These are phyloP conservation scores for Cyprinodon brontotheroides DNA, from an alignment of 2,113 vertebrate species.

Conservation along the genomic window DNA sequence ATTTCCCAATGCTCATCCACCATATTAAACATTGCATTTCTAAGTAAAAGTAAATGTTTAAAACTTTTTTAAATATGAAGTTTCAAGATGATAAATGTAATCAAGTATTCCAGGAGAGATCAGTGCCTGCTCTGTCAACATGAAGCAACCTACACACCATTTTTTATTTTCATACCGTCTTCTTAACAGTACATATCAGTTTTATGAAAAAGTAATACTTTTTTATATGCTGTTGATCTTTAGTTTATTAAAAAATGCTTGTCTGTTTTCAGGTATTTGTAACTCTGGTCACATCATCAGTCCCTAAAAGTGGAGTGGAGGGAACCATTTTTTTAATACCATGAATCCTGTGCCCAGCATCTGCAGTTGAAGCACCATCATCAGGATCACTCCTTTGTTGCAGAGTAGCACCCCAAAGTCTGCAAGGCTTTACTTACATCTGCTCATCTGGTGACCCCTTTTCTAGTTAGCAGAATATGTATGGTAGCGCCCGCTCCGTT, in stretches of 20 bases:
- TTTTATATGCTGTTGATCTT: not conserved
- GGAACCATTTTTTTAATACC: slow-evolving; percentile 18
- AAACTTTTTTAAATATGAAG: not conserved
- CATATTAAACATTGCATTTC: too few relatives aligned
- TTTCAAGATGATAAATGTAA: not conserved
- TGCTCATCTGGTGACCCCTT: slow-evolving; percentile 10
- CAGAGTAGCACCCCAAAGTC: slow-evolving; percentile 3
- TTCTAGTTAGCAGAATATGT: slow-evolving; percentile 80
- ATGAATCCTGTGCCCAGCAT: slow-evolving; percentile 34
- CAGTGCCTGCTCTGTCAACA: slow-evolving; percentile 26
- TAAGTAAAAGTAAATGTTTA: too few relatives aligned
- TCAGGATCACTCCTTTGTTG: slow-evolving; percentile 2
- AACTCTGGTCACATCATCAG: slow-evolving; percentile 4
- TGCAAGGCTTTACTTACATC: not conserved
- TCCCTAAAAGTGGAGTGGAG: slow-evolving; percentile 17
- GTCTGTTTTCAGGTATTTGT: slow-evolving; percentile 56
- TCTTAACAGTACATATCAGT: not conserved
- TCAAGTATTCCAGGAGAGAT: not conserved
- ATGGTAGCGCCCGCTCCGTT: slow-evolving; percentile 94
- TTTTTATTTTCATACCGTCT: not conserved
- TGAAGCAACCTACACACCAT: not conserved
- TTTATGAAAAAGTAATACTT: not conserved
- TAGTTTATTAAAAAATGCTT: slow-evolving; percentile 1
- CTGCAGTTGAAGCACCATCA: slow-evolving; percentile 44
- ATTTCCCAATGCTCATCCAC: too few relatives aligned